Evolutionary conservation across 2,888 invertebrate species (phyloP), one percentile per base, ranked within the genome.

Genomic region (Silvanus unidentatus): DNA sequence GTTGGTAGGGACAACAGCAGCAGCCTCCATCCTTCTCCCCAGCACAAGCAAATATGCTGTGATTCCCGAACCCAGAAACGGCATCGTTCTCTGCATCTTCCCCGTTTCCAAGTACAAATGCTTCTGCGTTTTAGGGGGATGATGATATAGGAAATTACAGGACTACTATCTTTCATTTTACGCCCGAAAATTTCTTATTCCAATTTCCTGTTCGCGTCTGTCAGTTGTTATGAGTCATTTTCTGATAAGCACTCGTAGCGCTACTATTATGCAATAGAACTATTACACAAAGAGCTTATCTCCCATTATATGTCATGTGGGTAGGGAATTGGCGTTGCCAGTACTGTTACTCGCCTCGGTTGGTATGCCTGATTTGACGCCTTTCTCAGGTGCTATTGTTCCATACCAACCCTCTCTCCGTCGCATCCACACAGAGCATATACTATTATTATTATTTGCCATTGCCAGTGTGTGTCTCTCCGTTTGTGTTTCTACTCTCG

Each of bases 151-250:
- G 81, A 81, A 81, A 81, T 81, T 81, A 81, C 80, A 75, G 79
- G 77, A 78, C 80, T 78, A 79, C 81, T 81, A 81, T 81, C 81
- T 81, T 81, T 80, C 81, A 81, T 81, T 81, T 81, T 81, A 81
- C 81, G 80, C 80, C 80, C 80, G 77, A 80, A 81, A 81, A 81
- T 81, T 81, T 81, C 81, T 81, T 81, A 81, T 81, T 81, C 81
- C 81, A 81, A 81, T 81, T 81, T 81, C 81, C 71, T 66, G 69
- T 71, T 71, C 70, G 71, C 71, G 71, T 71, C 71, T 71, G 71
- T 71, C 71, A 71, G 80, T 80, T 79, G 78, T 80, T 80, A 80
- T 79, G 80, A 80, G 77, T 80, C 80, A 80, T 80, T 80, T 80
- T 80, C 80, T 80, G 81, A 80, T 80, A 80, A 80, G 79, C 75